Base-by-base conservation (phyloP, 2,797 vertebrate genomes). In the Thalassophryne amazonica region DNA sequence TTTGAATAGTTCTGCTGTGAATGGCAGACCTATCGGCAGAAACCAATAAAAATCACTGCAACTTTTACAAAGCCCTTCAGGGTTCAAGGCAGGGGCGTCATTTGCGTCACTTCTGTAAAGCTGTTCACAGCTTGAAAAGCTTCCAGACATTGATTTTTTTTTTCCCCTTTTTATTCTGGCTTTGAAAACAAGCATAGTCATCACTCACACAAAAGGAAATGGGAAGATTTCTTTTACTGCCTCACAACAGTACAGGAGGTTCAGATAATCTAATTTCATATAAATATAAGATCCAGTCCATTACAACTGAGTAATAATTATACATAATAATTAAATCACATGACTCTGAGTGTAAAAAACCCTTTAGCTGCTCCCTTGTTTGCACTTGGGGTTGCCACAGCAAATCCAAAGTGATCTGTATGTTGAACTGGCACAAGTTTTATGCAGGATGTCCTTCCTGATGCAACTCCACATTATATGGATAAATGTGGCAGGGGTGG, bases 61-160 rank as follows among this genome's bases (percentile, higher is more conserved):
- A 12, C 16, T 38, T 56, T 48, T 21, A 6, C 46, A 45, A 52
- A 36, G n/a, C 14, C 29, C 23, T 33, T n/a, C 38, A 15, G 1
- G 2, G 52, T 35, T 65, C 56, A 51, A 46, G 22, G 59, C 39
- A 27, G 10, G 3, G 12, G 35, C 31, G 17, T n/a, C 6, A 18
- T 43, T 52, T 13, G 23, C 51, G 9, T 63, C 22, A 52, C 7
- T 33, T 10, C 17, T 56, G 21, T 30, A 6, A 47, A 69, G 41
- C 41, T 50, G 20, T 14, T 72, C 41, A 50, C 25, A 46, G 34
- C 34, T 53, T 38, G 32, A 68, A 43, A 19, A 27, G 29, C 36
- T 3, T 37, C 27, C 3, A 4, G 10, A 20, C 38, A 57, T 50
- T 49, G 25, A 51, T 48, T 54, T 49, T 19, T 63, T 53, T 4